Evolutionary conservation across 2,888 invertebrate species (phyloP).

Genomic region (Isoperla grammatica): DNA sequence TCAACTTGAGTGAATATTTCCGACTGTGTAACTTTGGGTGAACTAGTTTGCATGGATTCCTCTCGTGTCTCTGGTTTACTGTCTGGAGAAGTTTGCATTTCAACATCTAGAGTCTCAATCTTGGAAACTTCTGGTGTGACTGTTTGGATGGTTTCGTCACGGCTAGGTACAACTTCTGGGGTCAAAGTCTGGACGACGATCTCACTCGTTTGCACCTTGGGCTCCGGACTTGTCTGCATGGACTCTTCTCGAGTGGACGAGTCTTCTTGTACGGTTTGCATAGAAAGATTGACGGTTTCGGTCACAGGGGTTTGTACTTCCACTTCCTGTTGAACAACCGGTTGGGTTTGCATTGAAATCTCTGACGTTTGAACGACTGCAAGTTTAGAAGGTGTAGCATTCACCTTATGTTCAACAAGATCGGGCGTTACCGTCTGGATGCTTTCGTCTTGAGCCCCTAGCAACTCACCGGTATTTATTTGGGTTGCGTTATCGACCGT

Average conservation of each 20-base stretch:
- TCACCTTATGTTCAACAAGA: slow-evolving; percentile 8
- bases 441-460: slow-evolving; percentile 1
- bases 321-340: slow-evolving; percentile 44
- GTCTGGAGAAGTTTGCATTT: slow-evolving; percentile 36
- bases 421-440: slow-evolving; percentile 34
- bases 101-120: slow-evolving; percentile 36
- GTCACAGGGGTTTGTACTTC: slow-evolving; percentile 42
- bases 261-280: neutral
- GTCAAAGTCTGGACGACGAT: slow-evolving; percentile 44
- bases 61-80: slow-evolving; percentile 27
- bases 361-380: slow-evolving; percentile 18
- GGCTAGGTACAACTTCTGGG: slow-evolving; percentile 39
- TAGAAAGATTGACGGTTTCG: slow-evolving; percentile 44
- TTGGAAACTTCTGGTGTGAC: slow-evolving; percentile 44
- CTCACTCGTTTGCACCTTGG: slow-evolving; percentile 37
- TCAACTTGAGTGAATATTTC: neutral
- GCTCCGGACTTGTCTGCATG: slow-evolving; percentile 24
- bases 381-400: too few species aligned
- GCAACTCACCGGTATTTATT: neutral
- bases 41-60: slow-evolving; percentile 11
- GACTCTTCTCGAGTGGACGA: slow-evolving; percentile 15
- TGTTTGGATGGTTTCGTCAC: slow-evolving; percentile 45
- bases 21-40: neutral
- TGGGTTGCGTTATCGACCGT: slow-evolving; percentile 27
- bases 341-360: slow-evolving; percentile 53